Evolutionary conservation across 2,888 invertebrate genomes (phyloP).

Genomic region (Steromphala cineraria): DNA sequence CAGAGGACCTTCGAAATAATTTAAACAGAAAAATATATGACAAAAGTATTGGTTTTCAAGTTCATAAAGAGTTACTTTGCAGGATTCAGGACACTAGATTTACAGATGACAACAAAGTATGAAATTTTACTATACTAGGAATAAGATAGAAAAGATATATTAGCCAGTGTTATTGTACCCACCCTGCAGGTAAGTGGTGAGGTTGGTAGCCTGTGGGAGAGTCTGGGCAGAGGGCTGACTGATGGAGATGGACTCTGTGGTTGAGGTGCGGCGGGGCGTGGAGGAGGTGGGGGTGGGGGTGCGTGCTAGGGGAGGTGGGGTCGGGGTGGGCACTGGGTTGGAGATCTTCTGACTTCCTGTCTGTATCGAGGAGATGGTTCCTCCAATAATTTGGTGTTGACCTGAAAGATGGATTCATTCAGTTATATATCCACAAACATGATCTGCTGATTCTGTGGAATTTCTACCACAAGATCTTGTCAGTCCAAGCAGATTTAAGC

Average conservation of each 20-base stretch:
- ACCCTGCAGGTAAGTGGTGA: constrained; percentile 51
- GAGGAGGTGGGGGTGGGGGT: constrained; percentile 46
- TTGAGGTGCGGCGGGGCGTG: constrained; percentile 30
- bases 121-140: too few species aligned
- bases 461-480: too few species aligned
- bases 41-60: too few species aligned
- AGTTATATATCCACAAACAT: too few species aligned
- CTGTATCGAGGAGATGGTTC: constrained; percentile 15
- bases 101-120: too few species aligned
- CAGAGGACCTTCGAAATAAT: too few species aligned
- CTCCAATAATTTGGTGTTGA: constrained; percentile 26
- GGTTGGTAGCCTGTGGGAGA: constrained; percentile 41
- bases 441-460: too few species aligned
- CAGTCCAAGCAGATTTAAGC: too few species aligned
- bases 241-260: constrained; percentile 24
- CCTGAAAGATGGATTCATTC: neutral
- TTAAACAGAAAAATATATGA: too few species aligned
- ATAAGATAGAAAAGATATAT: too few species aligned
- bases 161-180: neutral
- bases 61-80: too few species aligned
- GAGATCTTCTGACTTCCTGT: constrained; percentile 32
- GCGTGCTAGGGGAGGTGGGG: constrained; percentile 43
- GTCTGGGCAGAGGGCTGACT: constrained; percentile 27
- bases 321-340: constrained; percentile 32
- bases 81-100: too few species aligned